Conservation (phyloP, 2,888 invertebrate genomes). For the Eurytoma californica region DNA sequence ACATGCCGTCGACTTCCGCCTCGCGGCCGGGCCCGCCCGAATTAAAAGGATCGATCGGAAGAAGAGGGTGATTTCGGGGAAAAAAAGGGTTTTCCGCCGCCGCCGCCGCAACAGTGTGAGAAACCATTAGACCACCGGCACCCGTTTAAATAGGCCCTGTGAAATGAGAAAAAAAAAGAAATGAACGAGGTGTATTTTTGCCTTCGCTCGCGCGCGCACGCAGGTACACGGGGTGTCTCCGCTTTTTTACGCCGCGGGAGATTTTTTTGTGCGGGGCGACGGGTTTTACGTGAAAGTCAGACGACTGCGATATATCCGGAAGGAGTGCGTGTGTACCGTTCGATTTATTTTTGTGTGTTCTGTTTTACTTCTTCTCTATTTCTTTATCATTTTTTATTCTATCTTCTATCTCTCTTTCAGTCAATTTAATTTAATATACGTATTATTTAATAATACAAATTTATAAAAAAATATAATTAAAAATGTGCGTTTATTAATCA, state of each 20-base stretch:
- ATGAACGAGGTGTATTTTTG: slow-evolving; percentile 40
- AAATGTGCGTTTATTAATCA: too few species aligned
- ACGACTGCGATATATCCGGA: slow-evolving; percentile 39
- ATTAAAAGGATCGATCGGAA: slow-evolving; percentile 7
- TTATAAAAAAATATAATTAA: too few species aligned
- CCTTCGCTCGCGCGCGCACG: slow-evolving; percentile 30
- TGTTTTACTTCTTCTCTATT: slow-evolving; percentile 25
- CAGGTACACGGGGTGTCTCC: background rate
- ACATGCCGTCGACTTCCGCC: slow-evolving; percentile 34
- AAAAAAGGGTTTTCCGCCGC: slow-evolving; percentile 56
- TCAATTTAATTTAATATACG: too few species aligned
- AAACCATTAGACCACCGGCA: slow-evolving; percentile 54
- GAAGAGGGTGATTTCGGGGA: slow-evolving; percentile 28
- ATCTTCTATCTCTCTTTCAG: too few species aligned
- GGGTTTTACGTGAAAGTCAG: slow-evolving; percentile 32
- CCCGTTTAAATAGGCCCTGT: slow-evolving; percentile 38
- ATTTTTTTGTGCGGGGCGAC: background rate
- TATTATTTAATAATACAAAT: too few species aligned
- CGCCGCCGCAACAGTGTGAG: slow-evolving; percentile 41
- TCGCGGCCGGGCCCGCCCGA: background rate
- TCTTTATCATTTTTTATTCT: background rate
- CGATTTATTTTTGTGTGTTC: slow-evolving; percentile 39
- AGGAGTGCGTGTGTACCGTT: background rate
- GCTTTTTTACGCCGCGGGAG: slow-evolving; percentile 2
- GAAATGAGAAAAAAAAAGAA: slow-evolving; percentile 44